Percentiles rank a stretch among this genome's conserved stretches.
Evolutionary conservation across 2,888 invertebrate species (phyloP).

Genomic region (Psylliodes chrysocephalus): DNA sequence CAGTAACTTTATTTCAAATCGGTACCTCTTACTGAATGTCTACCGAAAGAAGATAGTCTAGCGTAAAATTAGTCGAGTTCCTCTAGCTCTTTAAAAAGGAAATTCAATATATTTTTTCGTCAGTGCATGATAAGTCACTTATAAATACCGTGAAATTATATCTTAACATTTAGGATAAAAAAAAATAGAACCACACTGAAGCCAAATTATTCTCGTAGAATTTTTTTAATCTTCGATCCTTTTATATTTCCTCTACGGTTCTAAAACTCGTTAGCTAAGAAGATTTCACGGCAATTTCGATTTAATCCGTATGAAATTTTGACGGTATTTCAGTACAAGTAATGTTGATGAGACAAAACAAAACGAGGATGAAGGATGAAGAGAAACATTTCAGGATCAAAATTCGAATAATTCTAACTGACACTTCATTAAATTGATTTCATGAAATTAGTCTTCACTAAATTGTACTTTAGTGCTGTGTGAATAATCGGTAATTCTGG

Average conservation of each 20-base stretch:
- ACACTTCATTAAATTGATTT: conserved; percentile 14
- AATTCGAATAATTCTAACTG: conserved; percentile 6
- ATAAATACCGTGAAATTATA: conserved; percentile 29
- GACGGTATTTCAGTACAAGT: conserved; percentile 2
- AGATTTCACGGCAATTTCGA: conserved; percentile 23
- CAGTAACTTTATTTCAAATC: too few relatives aligned
- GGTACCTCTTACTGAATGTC: too few relatives aligned
- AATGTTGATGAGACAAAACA: conserved; percentile 14
- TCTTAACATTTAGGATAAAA: conserved; percentile 18
- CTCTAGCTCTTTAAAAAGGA: too few relatives aligned
- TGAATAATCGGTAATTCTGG: conserved; percentile 13
- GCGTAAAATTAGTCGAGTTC: too few relatives aligned
- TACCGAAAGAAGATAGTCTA: too few relatives aligned
- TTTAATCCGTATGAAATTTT: conserved; percentile 26
- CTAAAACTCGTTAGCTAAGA: conserved; percentile 27
- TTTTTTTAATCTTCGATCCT: conserved; percentile 21
- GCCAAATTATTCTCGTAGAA: conserved; percentile 10
- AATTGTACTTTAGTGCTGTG: neutral
- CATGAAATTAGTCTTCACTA: conserved; percentile 5
- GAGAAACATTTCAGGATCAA: neutral
- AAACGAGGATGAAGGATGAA: neutral
- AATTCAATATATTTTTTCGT: conserved; percentile 26
- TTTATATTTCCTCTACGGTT: conserved; percentile 5
- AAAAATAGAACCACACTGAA: conserved; percentile 9
- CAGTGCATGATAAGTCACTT: conserved; percentile 23